Evolutionary conservation across 2,888 invertebrate genomes (phyloP), one percentile per base, ranked within the genome.

Genomic region (Plutella xylostella): DNA sequence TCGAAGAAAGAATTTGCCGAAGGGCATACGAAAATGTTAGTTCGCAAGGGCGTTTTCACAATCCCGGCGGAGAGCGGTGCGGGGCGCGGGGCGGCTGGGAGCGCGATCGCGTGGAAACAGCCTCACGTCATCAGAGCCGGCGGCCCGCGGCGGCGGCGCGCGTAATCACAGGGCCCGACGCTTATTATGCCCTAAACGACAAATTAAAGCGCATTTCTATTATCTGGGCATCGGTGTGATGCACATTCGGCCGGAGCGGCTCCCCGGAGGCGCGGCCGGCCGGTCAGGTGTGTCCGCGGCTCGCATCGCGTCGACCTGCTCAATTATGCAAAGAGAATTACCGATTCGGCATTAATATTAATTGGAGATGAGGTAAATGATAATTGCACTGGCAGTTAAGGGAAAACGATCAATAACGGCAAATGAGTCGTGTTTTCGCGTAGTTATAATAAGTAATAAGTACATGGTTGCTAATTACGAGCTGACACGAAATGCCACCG

Each of bases 141-240:
- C 63, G 69, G 69, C 72, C 73, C 71, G 77, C 72, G 70, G 79
- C 83, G 71, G 66, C 70, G 82, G 82, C 76, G 73, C 73, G 66
- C 68, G 67, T 87, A 86, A 87, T 87, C 83, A 86, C 86, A 86
- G 86, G 80, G 76, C 82, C 57, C 62, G 65, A 63, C 66, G 64
- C 76, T 83, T 80, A 85, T 85, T 84, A 82, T 79, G 66, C 74
- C 74, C 76, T 82, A 83, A 83, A 83, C 82, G 82, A 83, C 82
- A 83, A 83, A 82, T 83, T 83, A 83, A 83, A 80, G 73, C 76
- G 79, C 76, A 70, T 79, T 83, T 82, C 82, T 82, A 82, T 82
- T 82, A 83, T 80, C 79, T 73, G 70, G 54, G 75, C 73, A 72
- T 71, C 72, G 71, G 69, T 72, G 67, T 73, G 71, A 71, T 68